Conservation (phyloP, 1,140 invertebrate species). For the Euschistus heros region DNA sequence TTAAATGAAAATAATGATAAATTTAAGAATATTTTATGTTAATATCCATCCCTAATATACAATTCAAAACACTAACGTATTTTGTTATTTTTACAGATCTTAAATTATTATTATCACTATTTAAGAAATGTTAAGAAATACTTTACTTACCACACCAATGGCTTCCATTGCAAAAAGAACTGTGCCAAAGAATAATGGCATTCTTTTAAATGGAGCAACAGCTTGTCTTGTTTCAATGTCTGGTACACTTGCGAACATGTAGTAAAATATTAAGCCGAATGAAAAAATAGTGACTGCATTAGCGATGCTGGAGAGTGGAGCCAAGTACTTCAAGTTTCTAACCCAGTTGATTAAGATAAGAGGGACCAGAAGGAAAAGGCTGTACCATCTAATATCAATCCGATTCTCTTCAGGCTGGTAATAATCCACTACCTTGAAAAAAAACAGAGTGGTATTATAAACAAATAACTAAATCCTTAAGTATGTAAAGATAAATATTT, state of each 20-base stretch:
- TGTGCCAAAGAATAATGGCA: conserved; percentile 53
- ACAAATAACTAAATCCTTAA: neutral
- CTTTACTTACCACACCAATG: conserved; percentile 51
- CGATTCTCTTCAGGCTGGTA: conserved; percentile 34
- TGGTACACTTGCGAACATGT: conserved; percentile 50
- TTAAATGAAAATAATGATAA: neutral
- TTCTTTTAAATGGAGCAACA: conserved; percentile 37
- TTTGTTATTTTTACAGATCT: no score
- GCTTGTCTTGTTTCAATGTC: conserved; percentile 36
- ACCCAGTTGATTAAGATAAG: conserved; percentile 59
- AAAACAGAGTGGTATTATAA: neutral
- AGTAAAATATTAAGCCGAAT: conserved; percentile 57
- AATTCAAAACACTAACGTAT: neutral
- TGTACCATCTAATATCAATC: conserved; percentile 40
- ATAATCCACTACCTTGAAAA: conserved; percentile 39
- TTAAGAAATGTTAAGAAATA: conserved; percentile 37
- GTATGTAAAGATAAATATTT: neutral
- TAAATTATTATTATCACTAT: no score
- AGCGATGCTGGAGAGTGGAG: conserved; percentile 62
- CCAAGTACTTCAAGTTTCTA: conserved; percentile 58
- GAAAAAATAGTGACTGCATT: conserved; percentile 52
- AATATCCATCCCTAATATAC: neutral
- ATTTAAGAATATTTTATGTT: neutral
- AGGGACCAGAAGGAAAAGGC: conserved; percentile 48
- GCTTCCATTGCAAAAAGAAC: conserved; percentile 55